Evolutionary conservation across 2,113 vertebrate genomes (phyloP).

Genomic region (Daubentonia madagascariensis): DNA sequence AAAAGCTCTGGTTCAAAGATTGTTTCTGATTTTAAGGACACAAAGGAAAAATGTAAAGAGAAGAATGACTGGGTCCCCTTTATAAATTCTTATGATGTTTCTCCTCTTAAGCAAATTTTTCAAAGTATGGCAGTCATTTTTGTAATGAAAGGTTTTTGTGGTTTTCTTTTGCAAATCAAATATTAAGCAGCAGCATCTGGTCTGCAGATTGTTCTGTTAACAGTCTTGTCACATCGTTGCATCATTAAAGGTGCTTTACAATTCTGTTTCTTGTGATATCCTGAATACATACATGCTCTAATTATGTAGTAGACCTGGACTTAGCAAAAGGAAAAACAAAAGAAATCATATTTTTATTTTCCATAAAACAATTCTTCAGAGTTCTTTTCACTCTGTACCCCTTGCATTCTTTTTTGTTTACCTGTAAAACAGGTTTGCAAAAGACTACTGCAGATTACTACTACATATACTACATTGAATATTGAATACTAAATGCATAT

Average conservation of each 20-base stretch:
- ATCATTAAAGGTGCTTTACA: neutral
- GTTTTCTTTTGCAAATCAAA: constrained; percentile 15
- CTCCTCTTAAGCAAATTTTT: neutral
- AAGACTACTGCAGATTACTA: neutral
- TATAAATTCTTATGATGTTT: neutral
- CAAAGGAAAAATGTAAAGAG: neutral
- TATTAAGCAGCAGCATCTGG: neutral
- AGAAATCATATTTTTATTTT: neutral
- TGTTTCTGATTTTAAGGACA: neutral
- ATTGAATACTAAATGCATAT: neutral
- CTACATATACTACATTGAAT: too few relatives aligned
- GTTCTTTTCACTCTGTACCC: neutral
- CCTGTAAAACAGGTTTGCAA: neutral
- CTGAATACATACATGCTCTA: neutral
- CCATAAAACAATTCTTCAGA: neutral
- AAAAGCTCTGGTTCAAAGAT: neutral
- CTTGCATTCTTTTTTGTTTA: neutral
- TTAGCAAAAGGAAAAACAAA: neutral
- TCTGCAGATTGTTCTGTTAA: neutral
- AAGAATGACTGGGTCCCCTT: neutral
- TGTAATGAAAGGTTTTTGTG: neutral
- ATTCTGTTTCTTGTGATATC: neutral
- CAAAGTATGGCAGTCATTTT: neutral
- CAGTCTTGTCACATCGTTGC: neutral
- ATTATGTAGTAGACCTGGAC: neutral